These are phyloP conservation scores for Drosophila kikkawai DNA, from an alignment of 1,140 invertebrate genomes.

Conservation along the genomic window DNA sequence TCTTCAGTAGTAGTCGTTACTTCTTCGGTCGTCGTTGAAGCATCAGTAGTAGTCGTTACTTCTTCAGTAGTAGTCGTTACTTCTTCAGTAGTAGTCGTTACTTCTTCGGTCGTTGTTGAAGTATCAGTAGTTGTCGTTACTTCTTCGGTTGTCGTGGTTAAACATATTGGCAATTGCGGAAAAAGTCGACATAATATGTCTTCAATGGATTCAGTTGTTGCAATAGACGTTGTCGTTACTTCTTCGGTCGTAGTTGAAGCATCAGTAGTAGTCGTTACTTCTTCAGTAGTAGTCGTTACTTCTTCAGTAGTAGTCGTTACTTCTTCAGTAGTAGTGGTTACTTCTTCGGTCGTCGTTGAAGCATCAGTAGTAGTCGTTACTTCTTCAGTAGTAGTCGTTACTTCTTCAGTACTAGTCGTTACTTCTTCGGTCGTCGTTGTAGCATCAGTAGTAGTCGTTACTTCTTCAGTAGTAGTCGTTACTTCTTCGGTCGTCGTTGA, in stretches of 20 bases:
- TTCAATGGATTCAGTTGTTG: not conserved
- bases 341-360: not conserved
- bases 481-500: not conserved
- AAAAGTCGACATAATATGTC: not conserved
- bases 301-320: too few relatives aligned
- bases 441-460: not conserved
- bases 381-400: not conserved
- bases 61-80: too few relatives aligned
- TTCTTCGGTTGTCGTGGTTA: not conserved
- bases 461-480: not conserved
- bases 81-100: too few relatives aligned
- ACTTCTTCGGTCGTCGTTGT: not conserved
- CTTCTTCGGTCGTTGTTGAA: not conserved
- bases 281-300: too few relatives aligned
- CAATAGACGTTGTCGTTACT: not conserved
- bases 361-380: not conserved
- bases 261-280: not conserved
- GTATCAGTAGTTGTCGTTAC: not conserved
- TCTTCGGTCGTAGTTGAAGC: not conserved
- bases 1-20: not conserved
- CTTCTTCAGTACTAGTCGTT: not conserved
- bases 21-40: not conserved
- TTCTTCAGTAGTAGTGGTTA: not conserved
- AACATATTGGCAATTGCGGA: too few relatives aligned
- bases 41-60: not conserved